Percentiles rank a stretch among this genome's conserved stretches.
Evolutionary conservation across 2,888 invertebrate species (phyloP).

Genomic region (Phyllotreta cruciferae): DNA sequence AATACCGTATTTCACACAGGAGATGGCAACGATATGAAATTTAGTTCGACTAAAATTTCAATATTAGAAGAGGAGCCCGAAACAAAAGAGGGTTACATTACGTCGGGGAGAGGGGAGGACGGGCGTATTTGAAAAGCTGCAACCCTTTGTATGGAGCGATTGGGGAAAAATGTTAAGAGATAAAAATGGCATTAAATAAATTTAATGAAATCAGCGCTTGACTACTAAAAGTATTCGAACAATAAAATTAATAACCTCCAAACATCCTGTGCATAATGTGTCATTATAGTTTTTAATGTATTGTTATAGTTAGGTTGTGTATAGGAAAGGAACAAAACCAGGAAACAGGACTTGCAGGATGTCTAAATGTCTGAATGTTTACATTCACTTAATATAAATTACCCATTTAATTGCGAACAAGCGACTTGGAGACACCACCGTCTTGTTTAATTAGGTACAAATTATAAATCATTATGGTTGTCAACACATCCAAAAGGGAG

Average conservation of each 20-base stretch:
- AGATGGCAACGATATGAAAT: slow-evolving; percentile 18
- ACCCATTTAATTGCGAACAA: slow-evolving; percentile 39
- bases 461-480: slow-evolving; percentile 47
- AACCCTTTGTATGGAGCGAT: slow-evolving; percentile 14
- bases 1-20: slow-evolving; percentile 15
- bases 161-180: slow-evolving; percentile 14
- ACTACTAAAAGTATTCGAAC: too few species aligned
- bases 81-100: slow-evolving; percentile 20
- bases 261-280: too few species aligned
- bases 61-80: slow-evolving; percentile 14
- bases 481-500: slow-evolving; percentile 42
- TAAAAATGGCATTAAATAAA: not conserved
- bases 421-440: slow-evolving; percentile 41
- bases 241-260: too few species aligned
- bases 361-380: slow-evolving; percentile 37
- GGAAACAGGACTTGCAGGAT: slow-evolving; percentile 32
- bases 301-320: too few species aligned
- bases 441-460: slow-evolving; percentile 49
- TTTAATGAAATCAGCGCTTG: too few species aligned
- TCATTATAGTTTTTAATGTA: too few species aligned
- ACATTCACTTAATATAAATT: slow-evolving; percentile 41
- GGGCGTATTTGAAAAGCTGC: slow-evolving; percentile 17
- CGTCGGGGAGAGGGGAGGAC: not conserved
- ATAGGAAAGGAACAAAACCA: slow-evolving; percentile 19
- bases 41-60: slow-evolving; percentile 20